These are phyloP conservation scores for Linnaemya tessellans DNA, from an alignment of 2,888 invertebrate species.

Conservation along the genomic window DNA sequence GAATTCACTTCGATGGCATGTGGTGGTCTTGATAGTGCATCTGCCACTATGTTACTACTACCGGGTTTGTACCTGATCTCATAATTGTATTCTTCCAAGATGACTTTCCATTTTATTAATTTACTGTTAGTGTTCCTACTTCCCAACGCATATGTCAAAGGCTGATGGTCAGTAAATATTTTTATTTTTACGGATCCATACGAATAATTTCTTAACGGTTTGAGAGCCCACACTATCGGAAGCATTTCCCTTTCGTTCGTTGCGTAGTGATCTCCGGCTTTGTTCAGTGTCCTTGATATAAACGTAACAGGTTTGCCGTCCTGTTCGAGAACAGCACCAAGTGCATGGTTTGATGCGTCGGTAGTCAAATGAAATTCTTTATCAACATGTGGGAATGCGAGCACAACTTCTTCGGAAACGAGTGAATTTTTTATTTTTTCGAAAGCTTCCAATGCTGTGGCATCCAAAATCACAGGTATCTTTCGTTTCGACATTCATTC, in stretches of 20 bases:
- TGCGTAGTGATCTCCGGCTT: conserved; percentile 61
- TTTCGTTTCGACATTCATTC: conserved; percentile 15
- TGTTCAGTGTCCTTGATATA: conserved; percentile 56
- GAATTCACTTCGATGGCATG: background rate
- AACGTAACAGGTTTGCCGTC: conserved; percentile 47
- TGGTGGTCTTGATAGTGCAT: conserved; percentile 26
- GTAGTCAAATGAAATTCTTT: conserved; percentile 46
- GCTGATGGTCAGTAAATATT: too few relatives aligned
- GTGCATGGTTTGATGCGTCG: conserved; percentile 34
- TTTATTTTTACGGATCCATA: too few relatives aligned
- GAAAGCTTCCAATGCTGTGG: conserved; percentile 10
- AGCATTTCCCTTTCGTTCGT: too few relatives aligned
- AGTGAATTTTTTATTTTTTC: conserved; percentile 15
- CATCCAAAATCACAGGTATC: background rate
- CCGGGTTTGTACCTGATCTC: conserved; percentile 34
- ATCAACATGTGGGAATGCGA: conserved; percentile 23
- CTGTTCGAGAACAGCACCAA: conserved; percentile 33
- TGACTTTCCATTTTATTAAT: too few relatives aligned
- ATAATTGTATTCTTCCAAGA: conserved; percentile 31
- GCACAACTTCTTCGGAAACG: conserved; percentile 17
- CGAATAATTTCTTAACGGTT: too few relatives aligned
- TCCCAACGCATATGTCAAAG: too few relatives aligned
- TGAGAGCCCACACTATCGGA: too few relatives aligned
- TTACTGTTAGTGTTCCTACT: too few relatives aligned
- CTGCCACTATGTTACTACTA: conserved; percentile 4